Evolutionary conservation across 2,888 invertebrate species (phyloP), one percentile per base, ranked within the genome.

Genomic region (Siphlonurus alternatus): DNA sequence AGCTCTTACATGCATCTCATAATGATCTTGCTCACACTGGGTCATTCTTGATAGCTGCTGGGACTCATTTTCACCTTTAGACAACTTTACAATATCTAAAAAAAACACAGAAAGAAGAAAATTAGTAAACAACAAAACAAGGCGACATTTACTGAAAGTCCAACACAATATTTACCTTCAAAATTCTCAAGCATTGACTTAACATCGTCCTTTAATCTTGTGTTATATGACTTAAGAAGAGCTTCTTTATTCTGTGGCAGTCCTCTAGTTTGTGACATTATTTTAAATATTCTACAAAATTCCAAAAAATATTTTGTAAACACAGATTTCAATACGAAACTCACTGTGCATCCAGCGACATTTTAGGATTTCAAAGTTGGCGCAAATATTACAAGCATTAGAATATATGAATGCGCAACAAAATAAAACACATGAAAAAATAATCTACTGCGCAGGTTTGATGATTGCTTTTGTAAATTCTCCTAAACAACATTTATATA

Each of bases 181-280:
- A 94, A 97, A 76, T 98, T 98, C 75, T 98, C 97, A 64, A 95
- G 79, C 90, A 99, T 95, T 70, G 96, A 94, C 75, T 93, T 93
- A 0, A 97, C 90, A 77, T 96, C 97, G 76, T 97, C 96, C 76
- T 96, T 96, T 61, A 98, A 79, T 66, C 96, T 81, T 20, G 93
- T 93, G 66, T 93, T 89, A 75, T 97, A 98, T 0, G 95, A 95
- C 77, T 96, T 95, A 15, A 98, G 77, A 38, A 96, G 79, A 18
- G 95, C 94, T 78, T 97, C 96, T 76, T 97, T 97, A 68, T 92
- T 93, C 78, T 95, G 93, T 0, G 95, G 88, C 67, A 93, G 77
- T 66, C 83, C 38, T 38, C 38, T 38, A 10, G 5, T 5, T 10
- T 38, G 38, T 15, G 38, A 38, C 38, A 38, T 38, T n/a, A n/a